Evolutionary conservation across 2,797 vertebrate genomes (phyloP), one percentile per base, ranked within the genome.

Genomic region (Helostoma temminkii): DNA sequence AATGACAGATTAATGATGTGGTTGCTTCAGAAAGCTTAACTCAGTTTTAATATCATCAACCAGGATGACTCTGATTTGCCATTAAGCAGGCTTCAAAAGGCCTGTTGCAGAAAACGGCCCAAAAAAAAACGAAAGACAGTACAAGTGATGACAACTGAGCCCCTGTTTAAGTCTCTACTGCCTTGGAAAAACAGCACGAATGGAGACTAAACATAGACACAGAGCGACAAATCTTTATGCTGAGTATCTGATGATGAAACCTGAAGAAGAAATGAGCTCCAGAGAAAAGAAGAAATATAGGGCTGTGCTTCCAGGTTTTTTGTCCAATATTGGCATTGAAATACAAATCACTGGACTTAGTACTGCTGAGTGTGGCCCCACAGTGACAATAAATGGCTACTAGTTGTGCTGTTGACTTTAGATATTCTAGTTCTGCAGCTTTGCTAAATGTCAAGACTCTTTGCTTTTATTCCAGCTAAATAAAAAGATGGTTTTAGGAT

Each of bases 1-100:
- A 97, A 80, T 97, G 94, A 95, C 50, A 7, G 55, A 39, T 21
- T 25, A 73, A 28, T 22, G 14, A 62, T 54, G 30, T 1, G 14
- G 24, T 58, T 30, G 45, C 37, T 60, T 42, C 45, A 71, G 46
- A 34, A 45, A 57, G 59, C 21, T 42, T 56, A 58, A 56, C 74
- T 82, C 18, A 48, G 56, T 68, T 57, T 59, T 62, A 69, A 42
- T 25, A 37, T 71, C 43, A 41, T 64, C 39, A 32, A n/a, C 66
- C 46, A 45, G 59, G 74, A 71, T 41, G 64, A 71, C 1, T 70
- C 72, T 61, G 78, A n/a, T 71, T 65, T 60, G 62, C 26, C 21
- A 16, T 50, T 42, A 50, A 24, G 11, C 12, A 55, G 48, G 59
- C 54, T 34, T 41, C 11, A 15, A 36, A 50, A 4, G 12, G 55